phyloP scores from a whole-genome alignment of 2,113 vertebrate species.

The Hipposideros armiger region DNA sequence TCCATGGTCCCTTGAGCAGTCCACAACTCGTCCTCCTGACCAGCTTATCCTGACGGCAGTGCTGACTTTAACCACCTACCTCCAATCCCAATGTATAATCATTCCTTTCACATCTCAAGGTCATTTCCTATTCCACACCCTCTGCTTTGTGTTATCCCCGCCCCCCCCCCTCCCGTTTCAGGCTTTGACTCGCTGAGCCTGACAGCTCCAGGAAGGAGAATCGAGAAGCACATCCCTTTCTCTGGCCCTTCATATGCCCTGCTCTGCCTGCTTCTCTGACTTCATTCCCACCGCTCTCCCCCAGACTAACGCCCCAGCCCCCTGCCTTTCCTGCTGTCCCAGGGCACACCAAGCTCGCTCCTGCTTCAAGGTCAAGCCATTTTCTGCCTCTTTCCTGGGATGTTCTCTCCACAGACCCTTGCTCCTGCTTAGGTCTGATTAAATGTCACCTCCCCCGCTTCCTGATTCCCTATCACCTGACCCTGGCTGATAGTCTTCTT shows the following conservation, averaged over 20 bases:
- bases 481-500: not conserved
- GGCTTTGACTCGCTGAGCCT: not conserved
- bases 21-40: not conserved
- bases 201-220: not conserved
- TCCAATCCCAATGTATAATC: not conserved
- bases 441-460: not conserved
- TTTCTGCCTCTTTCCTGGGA: not conserved
- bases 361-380: not conserved
- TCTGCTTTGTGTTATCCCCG: not conserved
- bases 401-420: not conserved
- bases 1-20: not conserved
- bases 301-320: not conserved
- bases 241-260: not conserved
- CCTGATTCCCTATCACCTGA: too few species aligned
- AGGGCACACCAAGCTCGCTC: not conserved
- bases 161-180: not conserved
- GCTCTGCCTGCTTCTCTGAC: not conserved
- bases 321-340: not conserved
- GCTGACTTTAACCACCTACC: not conserved
- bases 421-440: not conserved
- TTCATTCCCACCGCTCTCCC: not conserved
- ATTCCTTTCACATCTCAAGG: not conserved
- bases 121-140: not conserved
- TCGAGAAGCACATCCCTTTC: slow-evolving; percentile 1
- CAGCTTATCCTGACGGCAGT: not conserved